phyloP scores from a whole-genome alignment of 2,797 vertebrate species.

The Taenioides sp. region DNA sequence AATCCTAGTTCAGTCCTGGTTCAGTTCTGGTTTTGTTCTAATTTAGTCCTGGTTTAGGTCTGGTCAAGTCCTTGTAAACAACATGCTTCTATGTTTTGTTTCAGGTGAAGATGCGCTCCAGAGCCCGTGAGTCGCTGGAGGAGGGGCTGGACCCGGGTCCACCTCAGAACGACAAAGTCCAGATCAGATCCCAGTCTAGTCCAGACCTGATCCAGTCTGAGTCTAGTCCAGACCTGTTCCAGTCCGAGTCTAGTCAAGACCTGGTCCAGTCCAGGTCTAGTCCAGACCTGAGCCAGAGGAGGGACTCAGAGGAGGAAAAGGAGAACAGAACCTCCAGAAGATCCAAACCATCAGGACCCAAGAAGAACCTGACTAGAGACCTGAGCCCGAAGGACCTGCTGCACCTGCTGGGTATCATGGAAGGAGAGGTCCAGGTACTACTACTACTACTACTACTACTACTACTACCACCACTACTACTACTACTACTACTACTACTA shows the following conservation, averaged over 20 bases:
- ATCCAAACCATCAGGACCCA: slow-evolving; percentile 69
- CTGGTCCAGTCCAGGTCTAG: slow-evolving; percentile 8
- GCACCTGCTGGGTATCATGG: slow-evolving; percentile 92
- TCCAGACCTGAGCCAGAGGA: slow-evolving; percentile 80
- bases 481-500: too few species aligned
- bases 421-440: slow-evolving; percentile 93
- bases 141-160: slow-evolving; percentile 80
- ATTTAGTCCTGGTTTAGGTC: too few species aligned
- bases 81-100: too few species aligned
- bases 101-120: slow-evolving; percentile 88
- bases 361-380: slow-evolving; percentile 72
- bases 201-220: background rate
- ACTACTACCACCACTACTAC: too few species aligned
- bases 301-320: slow-evolving; percentile 68
- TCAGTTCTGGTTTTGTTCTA: too few species aligned
- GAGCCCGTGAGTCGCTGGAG: slow-evolving; percentile 82
- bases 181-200: slow-evolving; percentile 66
- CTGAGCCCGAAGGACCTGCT: slow-evolving; percentile 87
- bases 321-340: slow-evolving; percentile 76
- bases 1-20: too few species aligned
- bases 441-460: too few species aligned
- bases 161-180: slow-evolving; percentile 72
- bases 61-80: too few species aligned
- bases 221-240: background rate
- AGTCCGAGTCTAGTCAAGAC: background rate